Evolutionary conservation across 2,113 vertebrate species (phyloP), one percentile per base, ranked within the genome.

Genomic region (Myotis davidii): DNA sequence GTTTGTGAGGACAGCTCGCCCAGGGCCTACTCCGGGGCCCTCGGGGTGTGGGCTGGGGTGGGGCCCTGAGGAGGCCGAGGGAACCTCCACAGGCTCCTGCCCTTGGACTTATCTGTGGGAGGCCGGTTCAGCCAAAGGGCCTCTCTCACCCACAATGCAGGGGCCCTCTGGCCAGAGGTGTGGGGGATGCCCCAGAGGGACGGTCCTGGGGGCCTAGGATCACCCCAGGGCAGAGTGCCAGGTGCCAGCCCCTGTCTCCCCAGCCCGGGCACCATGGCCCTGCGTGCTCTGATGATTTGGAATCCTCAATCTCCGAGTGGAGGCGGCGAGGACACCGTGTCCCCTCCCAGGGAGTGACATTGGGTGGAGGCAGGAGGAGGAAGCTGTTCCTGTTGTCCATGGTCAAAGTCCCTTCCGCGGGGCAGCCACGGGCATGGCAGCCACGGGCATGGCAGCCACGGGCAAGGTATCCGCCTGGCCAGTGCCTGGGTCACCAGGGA

Each of bases 21-120:
- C 8, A 17, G 4, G 34, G 70, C 81, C 4, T 2, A 12, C 59
- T 23, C 39, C 2, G 27, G 29, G 59, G 39, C 20, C 16, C 7
- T 34, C 59, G 1, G 79, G 37, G 32, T 48, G 61, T 48, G 61
- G 21, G 3, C 69, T n/a, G 25, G 67, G 32, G 25, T 39, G 23
- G 18, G 25, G 23, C 32, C 21, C 48, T 12, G 25, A 39, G 59
- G 39, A 54, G 8, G 32, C 9, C 39, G n/a, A 23, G 37, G 45
- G 52, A 18, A 18, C 54, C 56, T 11, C 21, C 54, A 21, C 17
- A 23, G 70, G 67, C 56, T 29, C 56, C 54, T 8, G 29, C 34
- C 67, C 25, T 9, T 0, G 16, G 25, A 11, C 23, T 39, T 3
- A 1, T 54, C 48, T 7, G 2, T 27, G 23, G n/a, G 42, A 2